Evolutionary conservation across 2,797 vertebrate genomes (phyloP), one percentile per base, ranked within the genome.

Genomic region (Chrosomus eos): DNA sequence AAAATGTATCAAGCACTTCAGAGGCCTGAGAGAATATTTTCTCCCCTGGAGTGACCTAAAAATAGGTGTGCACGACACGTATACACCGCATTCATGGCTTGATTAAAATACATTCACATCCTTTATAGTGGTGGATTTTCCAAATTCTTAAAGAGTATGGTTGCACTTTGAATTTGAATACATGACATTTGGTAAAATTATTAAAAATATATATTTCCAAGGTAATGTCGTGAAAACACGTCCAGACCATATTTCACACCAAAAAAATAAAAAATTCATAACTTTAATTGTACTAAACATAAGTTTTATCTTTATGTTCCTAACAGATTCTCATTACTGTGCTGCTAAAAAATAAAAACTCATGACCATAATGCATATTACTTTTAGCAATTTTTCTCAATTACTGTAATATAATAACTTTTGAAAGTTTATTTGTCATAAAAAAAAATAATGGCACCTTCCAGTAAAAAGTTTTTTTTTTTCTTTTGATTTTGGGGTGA

Each of bases 91-190:
- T 64, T 64, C 72, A 62, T 8, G 21, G 55, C 40, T 74, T 19
- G 55, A n/a, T 26, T 82, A 19, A 82, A 82, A 82, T 48, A 14
- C 21, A 48, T 64, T 74, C 28, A 51, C 58, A 36, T 33, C 16
- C 8, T 82, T 51, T 6, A 23, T 14, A 31, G 10, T 26, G 14
- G 4, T 53, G 66, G 14, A 43, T 53, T 53, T 70, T 13, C 7
- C 6, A 21, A n/a, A 26, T 26, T 40, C 55, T 78, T 60, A 18
- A 18, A 1, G 4, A 76, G 3, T 87, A 81, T 81, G 43, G 86
- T 85, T 87, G 82, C 72, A 77, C 45, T 70, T 83, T 85, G 53
- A 68, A 43, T 45, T 40, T 76, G 55, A 48, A 38, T 72, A 78
- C 43, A 53, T 84, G 67, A 83, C 21, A 73, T 83, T 79, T 75